phyloP scores from a whole-genome alignment of 2,113 vertebrate genomes.

The Turnix velox region DNA sequence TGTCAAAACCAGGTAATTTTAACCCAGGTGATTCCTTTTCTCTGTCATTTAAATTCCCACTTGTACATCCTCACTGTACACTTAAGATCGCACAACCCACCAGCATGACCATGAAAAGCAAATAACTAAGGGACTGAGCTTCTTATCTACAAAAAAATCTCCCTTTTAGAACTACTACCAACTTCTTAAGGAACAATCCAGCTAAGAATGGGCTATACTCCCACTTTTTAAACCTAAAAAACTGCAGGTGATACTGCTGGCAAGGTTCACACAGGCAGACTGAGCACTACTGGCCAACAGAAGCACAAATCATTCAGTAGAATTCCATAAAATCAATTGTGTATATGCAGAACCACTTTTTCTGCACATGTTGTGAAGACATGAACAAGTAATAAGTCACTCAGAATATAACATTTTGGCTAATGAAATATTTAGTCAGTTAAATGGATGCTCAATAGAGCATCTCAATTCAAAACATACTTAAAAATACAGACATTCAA shows the following conservation, averaged over 20 bases:
- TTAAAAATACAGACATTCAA: neutral
- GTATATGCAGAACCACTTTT: neutral
- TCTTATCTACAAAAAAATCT: neutral
- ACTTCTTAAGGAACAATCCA: neutral
- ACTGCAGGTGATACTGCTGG: neutral
- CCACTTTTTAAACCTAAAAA: neutral
- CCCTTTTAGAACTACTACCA: neutral
- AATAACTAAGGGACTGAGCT: neutral
- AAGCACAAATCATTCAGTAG: rapidly evolving
- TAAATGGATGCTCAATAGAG: neutral
- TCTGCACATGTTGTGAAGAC: neutral
- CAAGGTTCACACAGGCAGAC: neutral
- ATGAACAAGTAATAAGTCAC: neutral
- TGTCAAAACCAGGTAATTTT: neutral
- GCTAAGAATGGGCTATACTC: neutral
- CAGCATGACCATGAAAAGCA: neutral
- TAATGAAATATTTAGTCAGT: neutral
- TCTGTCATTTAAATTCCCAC: neutral
- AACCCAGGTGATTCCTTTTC: neutral
- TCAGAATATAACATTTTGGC: neutral
- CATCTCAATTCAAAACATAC: neutral
- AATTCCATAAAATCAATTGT: neutral
- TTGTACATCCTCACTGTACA: neutral
- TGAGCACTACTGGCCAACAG: neutral
- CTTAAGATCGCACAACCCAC: neutral